Evolutionary conservation across 2,113 vertebrate species (phyloP), one percentile per base, ranked within the genome.

Genomic region (Haplotaxodon microlepis): DNA sequence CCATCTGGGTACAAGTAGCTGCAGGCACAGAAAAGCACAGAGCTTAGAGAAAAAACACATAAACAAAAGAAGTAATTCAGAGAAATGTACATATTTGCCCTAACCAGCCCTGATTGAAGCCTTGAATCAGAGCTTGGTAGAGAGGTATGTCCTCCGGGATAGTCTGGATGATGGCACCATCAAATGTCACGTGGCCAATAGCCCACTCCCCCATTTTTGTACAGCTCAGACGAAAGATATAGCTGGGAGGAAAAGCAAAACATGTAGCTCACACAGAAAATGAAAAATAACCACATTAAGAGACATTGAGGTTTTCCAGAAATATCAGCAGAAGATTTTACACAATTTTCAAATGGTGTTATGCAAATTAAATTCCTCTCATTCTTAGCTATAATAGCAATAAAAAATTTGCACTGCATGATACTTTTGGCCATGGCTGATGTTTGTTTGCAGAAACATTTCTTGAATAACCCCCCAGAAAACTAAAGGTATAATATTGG

Each of bases 141-240:
- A 98, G 95, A 7, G 98, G 96, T 27, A 83, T 96, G 54, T 97
- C 96, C 84, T 96, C 91, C 8, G 97, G 96, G 53, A 98, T 98
- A 80, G 97, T 98, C 92, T 98, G 98, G 21, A 98, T 45, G 80
- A 98, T 96, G 86, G 42, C 88, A 9, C 97, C 96, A 0, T 96
- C 94, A 2, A 50, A 8, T 9, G 95, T 97, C 91, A 98, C 97
- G 1, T 97, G 96, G 4, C 97, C 98, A 4, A 98, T 97, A 4
- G 98, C 98, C 98, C 98, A 98, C 81, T 97, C 96, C 2, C 98
- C 98, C 93, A 97, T 96, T 89, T 93, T 96, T 7, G 98, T 98
- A 88, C 97, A 98, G 93, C 98, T 98, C 63, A 97, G 96, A 5
- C 98, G 96, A 87, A 98, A 98, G 66, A 98, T 97, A 71, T 98